phyloP scores from a whole-genome alignment of 2,888 invertebrate genomes.

The Parapristionchus giblindavisi region DNA sequence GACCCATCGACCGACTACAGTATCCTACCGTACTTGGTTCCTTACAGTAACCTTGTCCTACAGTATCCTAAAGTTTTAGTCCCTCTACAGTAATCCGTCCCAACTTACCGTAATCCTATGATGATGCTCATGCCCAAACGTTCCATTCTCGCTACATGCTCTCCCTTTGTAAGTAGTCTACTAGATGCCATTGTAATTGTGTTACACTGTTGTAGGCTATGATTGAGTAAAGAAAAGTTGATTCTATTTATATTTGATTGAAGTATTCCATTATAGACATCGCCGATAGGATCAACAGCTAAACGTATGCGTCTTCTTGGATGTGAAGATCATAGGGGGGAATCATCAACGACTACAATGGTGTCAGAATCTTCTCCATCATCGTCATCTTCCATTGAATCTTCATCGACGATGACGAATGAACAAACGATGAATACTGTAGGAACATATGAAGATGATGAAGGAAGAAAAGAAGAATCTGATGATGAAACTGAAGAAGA shows the following conservation, averaged over 20 bases:
- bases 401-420: too few relatives aligned
- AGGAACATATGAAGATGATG: background rate
- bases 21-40: too few relatives aligned
- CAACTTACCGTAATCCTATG: background rate
- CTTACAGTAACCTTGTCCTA: too few relatives aligned
- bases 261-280: background rate
- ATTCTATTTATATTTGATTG: too few relatives aligned
- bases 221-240: too few relatives aligned
- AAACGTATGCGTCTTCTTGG: constrained; percentile 4
- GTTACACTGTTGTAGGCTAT: too few relatives aligned
- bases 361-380: background rate
- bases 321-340: background rate
- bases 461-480: background rate
- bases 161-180: constrained; percentile 26
- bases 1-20: background rate
- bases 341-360: background rate
- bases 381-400: too few relatives aligned
- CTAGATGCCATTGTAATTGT: too few relatives aligned
- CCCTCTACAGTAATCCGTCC: constrained; percentile 13
- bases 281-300: background rate
- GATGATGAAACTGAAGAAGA: background rate
- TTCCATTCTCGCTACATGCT: background rate
- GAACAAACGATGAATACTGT: background rate
- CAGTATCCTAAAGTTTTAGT: too few relatives aligned
- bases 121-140: constrained; percentile 3